Conservation (phyloP, 2,888 invertebrate genomes). For the Clanis bilineata region DNA sequence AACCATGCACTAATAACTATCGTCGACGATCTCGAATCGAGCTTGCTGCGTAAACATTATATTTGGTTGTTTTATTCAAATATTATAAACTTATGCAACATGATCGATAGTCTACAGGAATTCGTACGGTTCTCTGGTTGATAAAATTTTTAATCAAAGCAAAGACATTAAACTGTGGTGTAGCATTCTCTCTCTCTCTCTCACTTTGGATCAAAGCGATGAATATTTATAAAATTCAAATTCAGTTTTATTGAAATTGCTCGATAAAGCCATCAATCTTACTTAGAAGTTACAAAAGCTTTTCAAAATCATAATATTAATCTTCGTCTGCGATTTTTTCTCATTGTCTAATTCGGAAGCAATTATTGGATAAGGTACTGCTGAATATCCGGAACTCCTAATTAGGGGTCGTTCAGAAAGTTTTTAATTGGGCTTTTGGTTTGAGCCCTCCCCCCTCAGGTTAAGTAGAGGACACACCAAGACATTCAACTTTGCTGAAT, state of each 20-base stretch:
- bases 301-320: constrained; percentile 3
- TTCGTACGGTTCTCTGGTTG: too few species aligned
- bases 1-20: too few species aligned
- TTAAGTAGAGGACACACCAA: constrained; percentile 25
- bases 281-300: neutral
- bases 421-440: constrained; percentile 60
- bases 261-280: neutral
- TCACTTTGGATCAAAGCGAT: too few species aligned
- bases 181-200: too few species aligned
- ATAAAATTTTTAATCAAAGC: too few species aligned
- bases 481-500: neutral
- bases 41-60: too few species aligned
- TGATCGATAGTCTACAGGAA: too few species aligned
- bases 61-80: too few species aligned
- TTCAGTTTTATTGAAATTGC: neutral
- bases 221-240: neutral
- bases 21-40: too few species aligned
- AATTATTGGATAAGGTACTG: constrained; percentile 39
- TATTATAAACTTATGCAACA: too few species aligned
- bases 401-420: constrained; percentile 58
- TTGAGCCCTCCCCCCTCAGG: constrained; percentile 22
- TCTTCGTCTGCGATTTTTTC: constrained; percentile 6
- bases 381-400: constrained; percentile 49
- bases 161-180: too few species aligned
- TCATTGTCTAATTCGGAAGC: constrained; percentile 44